A percentile compares a stretch with the other conserved stretches of the same genome.
Conservation (phyloP, 2,113 vertebrate species). For the Cynopterus brachyotis region DNA sequence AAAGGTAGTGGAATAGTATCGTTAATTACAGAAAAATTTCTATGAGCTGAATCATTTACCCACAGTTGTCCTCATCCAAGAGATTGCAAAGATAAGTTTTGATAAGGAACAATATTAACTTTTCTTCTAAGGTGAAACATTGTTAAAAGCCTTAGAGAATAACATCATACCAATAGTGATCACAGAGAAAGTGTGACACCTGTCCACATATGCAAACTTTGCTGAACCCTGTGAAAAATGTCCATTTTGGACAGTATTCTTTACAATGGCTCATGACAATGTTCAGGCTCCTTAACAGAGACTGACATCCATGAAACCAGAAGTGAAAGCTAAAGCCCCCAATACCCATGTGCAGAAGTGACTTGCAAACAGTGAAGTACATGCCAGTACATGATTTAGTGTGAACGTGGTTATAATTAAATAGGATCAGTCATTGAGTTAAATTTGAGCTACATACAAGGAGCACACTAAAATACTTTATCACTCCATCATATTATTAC, state of each 20-base stretch:
- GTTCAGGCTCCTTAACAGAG: neutral
- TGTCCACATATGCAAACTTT: neutral
- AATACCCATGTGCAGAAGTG: neutral
- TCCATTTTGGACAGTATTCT: neutral
- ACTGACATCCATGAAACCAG: neutral
- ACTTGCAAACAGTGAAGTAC: neutral
- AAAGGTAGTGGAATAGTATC: neutral
- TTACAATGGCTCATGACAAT: neutral
- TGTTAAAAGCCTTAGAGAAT: neutral
- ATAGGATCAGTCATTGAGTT: neutral
- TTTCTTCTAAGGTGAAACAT: neutral
- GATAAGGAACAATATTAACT: neutral
- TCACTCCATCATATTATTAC: neutral
- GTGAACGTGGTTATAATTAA: neutral
- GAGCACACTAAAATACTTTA: neutral
- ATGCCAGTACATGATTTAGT: neutral
- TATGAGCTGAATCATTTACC: neutral
- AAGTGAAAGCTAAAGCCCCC: neutral
- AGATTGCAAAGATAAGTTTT: neutral
- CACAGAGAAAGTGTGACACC: neutral
- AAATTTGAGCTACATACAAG: neutral
- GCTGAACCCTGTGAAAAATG: neutral
- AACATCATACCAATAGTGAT: neutral
- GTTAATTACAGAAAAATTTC: neutral
- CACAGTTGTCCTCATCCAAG: neutral